These are phyloP conservation scores for Patagioenas fasciata DNA, from an alignment of 2,113 vertebrate genomes.

Conservation along the genomic window DNA sequence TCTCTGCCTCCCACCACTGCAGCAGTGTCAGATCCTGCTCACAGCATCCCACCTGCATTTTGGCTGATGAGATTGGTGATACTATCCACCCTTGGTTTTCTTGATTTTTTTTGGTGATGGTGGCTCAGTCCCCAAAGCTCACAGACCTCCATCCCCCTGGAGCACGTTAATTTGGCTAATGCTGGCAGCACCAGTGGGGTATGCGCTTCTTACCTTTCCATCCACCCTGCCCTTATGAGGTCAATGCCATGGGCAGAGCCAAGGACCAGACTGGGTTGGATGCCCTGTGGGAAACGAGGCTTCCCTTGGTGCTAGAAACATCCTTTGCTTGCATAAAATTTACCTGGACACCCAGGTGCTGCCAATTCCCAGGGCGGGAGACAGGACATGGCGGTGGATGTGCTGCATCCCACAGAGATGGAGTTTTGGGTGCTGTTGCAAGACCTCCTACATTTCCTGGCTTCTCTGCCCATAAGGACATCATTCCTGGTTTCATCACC, in stretches of 20 bases:
- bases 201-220: background rate
- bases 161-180: fast-evolving
- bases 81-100: background rate
- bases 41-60: fast-evolving
- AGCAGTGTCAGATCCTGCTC: background rate
- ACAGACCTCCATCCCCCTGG: background rate
- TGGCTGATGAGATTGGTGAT: background rate
- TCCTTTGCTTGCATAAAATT: background rate
- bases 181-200: background rate
- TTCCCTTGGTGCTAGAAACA: background rate
- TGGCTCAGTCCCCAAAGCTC: fast-evolving
- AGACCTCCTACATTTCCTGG: background rate
- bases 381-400: background rate
- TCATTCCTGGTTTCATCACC: background rate
- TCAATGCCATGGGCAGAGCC: background rate
- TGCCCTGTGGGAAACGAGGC: background rate
- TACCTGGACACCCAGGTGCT: background rate
- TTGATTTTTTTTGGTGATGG: background rate
- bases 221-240: background rate
- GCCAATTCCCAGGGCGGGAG: background rate
- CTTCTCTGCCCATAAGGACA: background rate
- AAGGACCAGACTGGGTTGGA: background rate
- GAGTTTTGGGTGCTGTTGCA: background rate
- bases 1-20: background rate
- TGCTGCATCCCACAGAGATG: background rate